Base-by-base conservation (phyloP, 1,140 invertebrate species). In the Microvelia longipes region DNA sequence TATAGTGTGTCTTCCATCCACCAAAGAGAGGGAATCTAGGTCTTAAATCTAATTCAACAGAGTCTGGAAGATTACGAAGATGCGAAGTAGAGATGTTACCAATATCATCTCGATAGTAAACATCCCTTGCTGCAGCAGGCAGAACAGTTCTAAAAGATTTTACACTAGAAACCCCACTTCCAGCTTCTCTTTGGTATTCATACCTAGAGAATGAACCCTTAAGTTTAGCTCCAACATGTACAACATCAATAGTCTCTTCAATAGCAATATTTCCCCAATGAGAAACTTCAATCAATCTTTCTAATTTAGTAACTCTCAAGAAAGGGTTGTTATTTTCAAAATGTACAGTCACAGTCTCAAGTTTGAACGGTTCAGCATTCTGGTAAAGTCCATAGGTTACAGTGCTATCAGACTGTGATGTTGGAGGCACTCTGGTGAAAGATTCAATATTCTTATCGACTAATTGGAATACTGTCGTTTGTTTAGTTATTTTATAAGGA, bases 241-340 rank as follows among this genome's bases (percentile, higher is more conserved):
- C 78, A 71, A 99, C 82, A 77, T 98, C 92, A 77, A 98, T 87
- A 0, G 88, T 87, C 78, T 99, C 97, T 78, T 98, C 94, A 1
- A 99, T 85, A 73, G 96, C 96, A 79, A 99, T 95, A 76, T 98
- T 98, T 24, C 97, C 97, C 98, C 98, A 99, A 79, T 98, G 96
- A 0, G 96, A 99, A 0, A 99, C 85, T 81, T 99, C 96, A 76
- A 99, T 92, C 0, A 87, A 81, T 50, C 98, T 85, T 70, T 93
- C 88, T 73, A 99, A 79, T 50, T 83, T 84, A 0, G 90, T 93
- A 0, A 98, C 90, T 28, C 92, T 94, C 63, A 99, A 80, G 79
- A 99, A 98, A 65, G 97, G 96, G 65, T 90, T 85, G 78, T 97
- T 96, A 80, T 98, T 99, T 80, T 98, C 97, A 80, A 90, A 98